A percentile compares a stretch with the other conserved stretches of the same genome.
Evolutionary conservation across 2,888 invertebrate genomes (phyloP).

Genomic region (Himalopsyche kuldschensis): DNA sequence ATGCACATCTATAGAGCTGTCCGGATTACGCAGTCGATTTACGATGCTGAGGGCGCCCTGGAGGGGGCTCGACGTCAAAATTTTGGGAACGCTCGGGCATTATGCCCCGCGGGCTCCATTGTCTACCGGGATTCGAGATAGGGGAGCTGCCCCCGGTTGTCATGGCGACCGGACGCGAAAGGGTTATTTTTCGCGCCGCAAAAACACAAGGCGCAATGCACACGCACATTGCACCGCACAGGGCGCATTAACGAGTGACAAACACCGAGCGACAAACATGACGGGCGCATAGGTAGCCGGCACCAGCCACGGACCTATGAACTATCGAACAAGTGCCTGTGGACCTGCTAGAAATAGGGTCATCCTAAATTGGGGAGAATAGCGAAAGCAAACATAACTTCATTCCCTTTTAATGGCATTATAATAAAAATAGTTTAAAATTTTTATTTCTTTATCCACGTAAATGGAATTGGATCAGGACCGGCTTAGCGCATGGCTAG

Average conservation of each 20-base stretch:
- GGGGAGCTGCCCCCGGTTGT: conserved; percentile 19
- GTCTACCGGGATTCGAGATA: conserved; percentile 8
- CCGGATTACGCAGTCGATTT: no score
- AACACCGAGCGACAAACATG: neutral
- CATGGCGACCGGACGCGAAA: conserved; percentile 26
- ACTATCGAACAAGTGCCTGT: neutral
- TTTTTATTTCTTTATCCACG: no score
- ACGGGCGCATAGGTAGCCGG: neutral
- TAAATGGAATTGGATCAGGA: no score
- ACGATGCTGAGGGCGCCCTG: no score
- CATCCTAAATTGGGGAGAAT: neutral
- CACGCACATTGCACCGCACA: neutral
- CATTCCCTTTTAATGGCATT: no score
- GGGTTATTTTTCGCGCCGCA: conserved; percentile 32
- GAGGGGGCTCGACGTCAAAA: neutral
- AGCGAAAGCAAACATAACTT: no score
- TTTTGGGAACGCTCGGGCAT: neutral
- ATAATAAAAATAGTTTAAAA: no score
- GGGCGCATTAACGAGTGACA: neutral
- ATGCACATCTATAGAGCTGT: no score
- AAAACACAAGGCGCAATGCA: conserved; percentile 6
- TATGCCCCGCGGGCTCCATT: conserved; percentile 6
- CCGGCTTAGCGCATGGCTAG: no score
- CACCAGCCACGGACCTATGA: neutral
- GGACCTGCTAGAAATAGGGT: neutral